Evolutionary conservation across 2,797 vertebrate species (phyloP).

Genomic region (Manis javanica): DNA sequence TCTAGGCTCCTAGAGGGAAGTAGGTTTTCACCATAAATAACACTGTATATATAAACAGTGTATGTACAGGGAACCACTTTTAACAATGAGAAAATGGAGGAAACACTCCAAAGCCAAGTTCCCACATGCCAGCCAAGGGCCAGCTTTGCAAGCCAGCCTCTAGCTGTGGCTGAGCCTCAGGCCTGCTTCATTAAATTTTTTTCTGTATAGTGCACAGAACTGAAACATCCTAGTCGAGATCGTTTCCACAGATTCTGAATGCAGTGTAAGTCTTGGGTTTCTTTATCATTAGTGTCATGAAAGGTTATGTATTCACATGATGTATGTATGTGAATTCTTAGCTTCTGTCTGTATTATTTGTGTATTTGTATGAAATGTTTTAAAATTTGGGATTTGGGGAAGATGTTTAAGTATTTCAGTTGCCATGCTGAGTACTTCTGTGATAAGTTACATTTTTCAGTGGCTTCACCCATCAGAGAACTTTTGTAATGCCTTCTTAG

Average conservation of each 20-base stretch:
- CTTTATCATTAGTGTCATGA: not conserved
- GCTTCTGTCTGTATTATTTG: not conserved
- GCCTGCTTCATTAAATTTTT: not conserved
- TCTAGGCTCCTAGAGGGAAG: not conserved
- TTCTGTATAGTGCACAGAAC: not conserved
- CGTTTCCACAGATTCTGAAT: not conserved
- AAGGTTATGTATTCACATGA: not conserved
- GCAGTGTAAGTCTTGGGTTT: not conserved
- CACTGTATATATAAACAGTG: not conserved
- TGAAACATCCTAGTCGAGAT: not conserved
- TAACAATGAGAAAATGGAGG: not conserved
- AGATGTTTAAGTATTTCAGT: not conserved
- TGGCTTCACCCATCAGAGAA: not conserved
- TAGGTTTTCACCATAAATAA: fast-evolving
- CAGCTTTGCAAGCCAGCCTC: not conserved
- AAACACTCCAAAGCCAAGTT: not conserved
- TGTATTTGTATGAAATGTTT: not conserved
- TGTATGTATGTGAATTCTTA: not conserved
- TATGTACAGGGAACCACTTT: fast-evolving
- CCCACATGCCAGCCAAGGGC: too few relatives aligned
- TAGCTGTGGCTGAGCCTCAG: not conserved
- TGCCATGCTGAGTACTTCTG: not conserved
- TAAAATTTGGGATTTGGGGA: not conserved
- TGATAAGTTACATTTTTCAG: not conserved
- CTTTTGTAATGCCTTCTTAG: not conserved